Evolutionary conservation across 2,113 vertebrate genomes (phyloP), one percentile per base, ranked within the genome.

Genomic region (Recurvirostra avosetta): DNA sequence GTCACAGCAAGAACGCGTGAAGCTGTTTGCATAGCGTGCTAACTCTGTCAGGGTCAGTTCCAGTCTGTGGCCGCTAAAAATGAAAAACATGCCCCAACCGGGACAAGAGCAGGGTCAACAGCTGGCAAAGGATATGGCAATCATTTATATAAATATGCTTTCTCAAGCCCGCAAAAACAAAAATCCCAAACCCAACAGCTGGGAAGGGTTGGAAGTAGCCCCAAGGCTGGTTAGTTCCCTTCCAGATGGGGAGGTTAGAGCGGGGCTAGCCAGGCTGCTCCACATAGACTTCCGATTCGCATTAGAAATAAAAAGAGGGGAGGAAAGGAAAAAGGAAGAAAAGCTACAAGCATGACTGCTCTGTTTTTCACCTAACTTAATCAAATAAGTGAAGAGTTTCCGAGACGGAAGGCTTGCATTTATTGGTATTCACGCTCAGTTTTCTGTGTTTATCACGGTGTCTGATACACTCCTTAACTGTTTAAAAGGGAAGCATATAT

Each of bases 181-280:
- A 98, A 98, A 98, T 97, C 98, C 98, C 98, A 97, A 99, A 98
- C 98, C 98, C 99, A 99, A 99, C 99, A 99, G 99, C 99, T 99
- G 99, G 99, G 99, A 99, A 99, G 99, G 99, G 99, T 99, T 99
- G 99, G 98, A 99, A 99, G 99, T 99, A 99, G 99, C 99, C 99
- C 98, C 98, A 98, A 99, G 99, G 99, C 99, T 99, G 99, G 99
- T 99, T 99, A 99, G 98, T 98, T 98, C 98, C 98, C 98, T 99
- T 99, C 99, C 99, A 99, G 99, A 99, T 99, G 99, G 99, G 99
- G 98, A 99, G 99, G 99, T 99, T 99, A 99, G 98, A 97, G 97
- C 88, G 98, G 99, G 99, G 99, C 98, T 99, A 99, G 99, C 98
- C 98, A 98, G 98, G 97, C 98, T 98, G 98, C 98, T 99, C 98